phyloP scores from a whole-genome alignment of 2,113 vertebrate genomes.

The Tetrao urogallus region DNA sequence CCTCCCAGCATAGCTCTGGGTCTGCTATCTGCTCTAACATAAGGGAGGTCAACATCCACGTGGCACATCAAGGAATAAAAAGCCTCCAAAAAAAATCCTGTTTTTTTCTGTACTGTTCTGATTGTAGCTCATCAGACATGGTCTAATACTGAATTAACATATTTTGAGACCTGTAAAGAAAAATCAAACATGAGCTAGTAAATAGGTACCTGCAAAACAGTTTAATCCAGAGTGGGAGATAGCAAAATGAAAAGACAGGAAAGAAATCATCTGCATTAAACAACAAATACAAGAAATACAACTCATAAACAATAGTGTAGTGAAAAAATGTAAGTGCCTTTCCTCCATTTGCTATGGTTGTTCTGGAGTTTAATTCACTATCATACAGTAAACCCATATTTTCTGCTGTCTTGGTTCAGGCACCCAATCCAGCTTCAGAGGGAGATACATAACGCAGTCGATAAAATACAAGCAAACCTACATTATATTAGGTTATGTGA shows the following conservation, averaged over 20 bases:
- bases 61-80: neutral
- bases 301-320: neutral
- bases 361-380: neutral
- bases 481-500: neutral
- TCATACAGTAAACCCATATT: neutral
- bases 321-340: neutral
- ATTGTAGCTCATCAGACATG: neutral
- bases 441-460: neutral
- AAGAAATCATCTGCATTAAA: neutral
- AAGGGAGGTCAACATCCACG: neutral
- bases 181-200: neutral
- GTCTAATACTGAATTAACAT: neutral
- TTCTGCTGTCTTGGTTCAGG: neutral
- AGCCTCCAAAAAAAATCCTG: neutral
- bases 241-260: neutral
- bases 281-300: neutral
- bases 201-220: neutral
- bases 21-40: neutral
- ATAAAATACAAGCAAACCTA: neutral
- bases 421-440: neutral
- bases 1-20: neutral
- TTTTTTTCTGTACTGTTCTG: neutral
- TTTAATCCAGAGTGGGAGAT: neutral
- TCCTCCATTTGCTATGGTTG: neutral
- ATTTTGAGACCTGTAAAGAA: neutral